Base-by-base conservation (phyloP, 2,888 invertebrate genomes). In the Orthosia cruda region DNA sequence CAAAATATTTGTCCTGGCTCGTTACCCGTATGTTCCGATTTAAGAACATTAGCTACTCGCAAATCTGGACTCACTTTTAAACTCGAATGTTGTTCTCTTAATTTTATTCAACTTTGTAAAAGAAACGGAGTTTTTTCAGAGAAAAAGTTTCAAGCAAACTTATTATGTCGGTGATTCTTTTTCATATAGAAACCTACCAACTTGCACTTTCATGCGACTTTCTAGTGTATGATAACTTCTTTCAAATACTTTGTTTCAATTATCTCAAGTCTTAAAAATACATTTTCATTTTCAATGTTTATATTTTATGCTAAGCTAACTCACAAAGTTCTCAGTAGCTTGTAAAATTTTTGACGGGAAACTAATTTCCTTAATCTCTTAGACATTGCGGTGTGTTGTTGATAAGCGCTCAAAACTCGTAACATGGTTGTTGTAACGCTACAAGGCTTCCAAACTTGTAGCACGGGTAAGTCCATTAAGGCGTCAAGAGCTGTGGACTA, bases 1-100 rank as follows among this genome's bases (percentile, higher is more conserved):
- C 95, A 96, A 96, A 96, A 96, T 96, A 96, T 96, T 96, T 96
- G 94, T 93, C 92, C 93, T 94, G 92, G 91, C 92, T 94, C 94
- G 95, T 95, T 95, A 94, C 94, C 92, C 93, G 91, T 89, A 92
- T 92, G 93, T 91, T 93, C 93, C 93, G 95, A 95, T 96, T 96
- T 94, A 94, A 94, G 93, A 92, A 93, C 93, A 94, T 95, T 94
- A 94, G 93, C 93, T 91, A 87, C 89, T 91, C 89, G 86, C 89
- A 91, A 93, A 94, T 93, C 93, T 91, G 89, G 88, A 88, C 80
- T 80, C 78, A 77, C 89, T 89, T 86, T 86, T 86, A 89, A 89
- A 90, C 90, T 91, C 82, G 78, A 82, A 80, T 84, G 75, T 85
- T 86, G 82, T 86, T 87, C 81, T 77, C 80, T 73, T 83, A 85